Conservation (phyloP, 2,888 invertebrate species). For the Bruchidius siliquastri region DNA sequence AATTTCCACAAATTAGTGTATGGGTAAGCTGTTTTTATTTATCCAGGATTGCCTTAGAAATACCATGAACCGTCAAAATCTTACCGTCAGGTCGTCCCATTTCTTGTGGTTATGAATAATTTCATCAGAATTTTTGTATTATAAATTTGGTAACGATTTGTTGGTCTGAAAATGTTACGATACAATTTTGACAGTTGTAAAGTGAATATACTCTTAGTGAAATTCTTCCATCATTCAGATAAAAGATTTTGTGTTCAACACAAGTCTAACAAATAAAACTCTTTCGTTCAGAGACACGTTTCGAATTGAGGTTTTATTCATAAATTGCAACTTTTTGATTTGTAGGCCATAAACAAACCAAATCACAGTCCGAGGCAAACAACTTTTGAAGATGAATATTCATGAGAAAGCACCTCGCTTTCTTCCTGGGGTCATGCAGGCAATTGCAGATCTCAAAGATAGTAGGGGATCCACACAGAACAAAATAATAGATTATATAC, state of each 20-base stretch:
- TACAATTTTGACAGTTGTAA: background rate
- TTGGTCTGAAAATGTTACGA: background rate
- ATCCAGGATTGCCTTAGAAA: background rate
- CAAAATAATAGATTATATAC: slow-evolving; percentile 23
- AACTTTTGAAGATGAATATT: slow-evolving; percentile 16
- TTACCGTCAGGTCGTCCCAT: background rate
- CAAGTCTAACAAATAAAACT: too few relatives aligned
- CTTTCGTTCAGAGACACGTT: too few relatives aligned
- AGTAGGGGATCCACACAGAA: slow-evolving; percentile 26
- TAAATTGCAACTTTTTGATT: too few relatives aligned
- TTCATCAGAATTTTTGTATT: background rate
- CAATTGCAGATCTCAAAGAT: slow-evolving; percentile 31
- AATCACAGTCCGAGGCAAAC: background rate
- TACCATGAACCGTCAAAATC: background rate
- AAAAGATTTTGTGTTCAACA: too few relatives aligned
- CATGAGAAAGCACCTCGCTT: slow-evolving; percentile 22
- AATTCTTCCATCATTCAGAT: too few relatives aligned
- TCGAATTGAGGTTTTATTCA: too few relatives aligned
- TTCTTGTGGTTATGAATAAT: background rate
- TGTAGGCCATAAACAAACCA: background rate
- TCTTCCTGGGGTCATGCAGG: slow-evolving; percentile 30
- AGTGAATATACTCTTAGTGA: too few relatives aligned
- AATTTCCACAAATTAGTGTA: background rate
- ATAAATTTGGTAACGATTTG: background rate
- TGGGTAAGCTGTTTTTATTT: background rate